phyloP scores from a whole-genome alignment of 2,888 invertebrate species.

The Dione juno region DNA sequence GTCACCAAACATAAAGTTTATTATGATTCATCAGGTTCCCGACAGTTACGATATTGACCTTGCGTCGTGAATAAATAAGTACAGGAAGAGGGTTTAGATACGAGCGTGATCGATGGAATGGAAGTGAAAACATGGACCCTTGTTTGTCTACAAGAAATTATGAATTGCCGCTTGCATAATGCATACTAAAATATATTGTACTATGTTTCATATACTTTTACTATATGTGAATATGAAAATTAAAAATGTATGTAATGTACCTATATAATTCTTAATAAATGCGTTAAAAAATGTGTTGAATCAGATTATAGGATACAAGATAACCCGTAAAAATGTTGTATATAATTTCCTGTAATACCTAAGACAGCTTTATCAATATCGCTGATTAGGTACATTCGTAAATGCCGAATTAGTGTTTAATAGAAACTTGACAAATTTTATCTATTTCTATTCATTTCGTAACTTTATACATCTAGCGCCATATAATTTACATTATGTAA shows the following conservation, averaged over 20 bases:
- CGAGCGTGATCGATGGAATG: conserved; percentile 28
- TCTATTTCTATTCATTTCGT: not conserved
- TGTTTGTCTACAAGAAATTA: conserved; percentile 23
- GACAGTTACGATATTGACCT: conserved; percentile 48
- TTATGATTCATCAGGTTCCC: conserved; percentile 46
- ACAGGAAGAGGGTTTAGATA: conserved; percentile 48
- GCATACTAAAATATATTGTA: conserved; percentile 4
- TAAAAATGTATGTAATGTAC: not conserved
- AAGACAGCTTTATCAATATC: too few relatives aligned
- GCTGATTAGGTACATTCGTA: too few relatives aligned
- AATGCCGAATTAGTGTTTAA: too few relatives aligned
- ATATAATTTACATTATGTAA: conserved; percentile 12
- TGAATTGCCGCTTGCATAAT: conserved; percentile 18
- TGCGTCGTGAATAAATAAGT: conserved; percentile 46
- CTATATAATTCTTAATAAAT: too few relatives aligned
- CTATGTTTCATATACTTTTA: not conserved
- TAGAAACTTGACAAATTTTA: conserved; percentile 1
- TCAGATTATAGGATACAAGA: too few relatives aligned
- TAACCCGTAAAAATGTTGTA: too few relatives aligned
- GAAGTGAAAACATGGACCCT: conserved; percentile 31
- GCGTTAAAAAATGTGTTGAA: not conserved
- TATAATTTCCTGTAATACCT: too few relatives aligned
- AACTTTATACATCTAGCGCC: not conserved
- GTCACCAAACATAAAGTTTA: conserved; percentile 42
- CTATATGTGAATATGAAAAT: not conserved